Evolutionary conservation across 1,140 invertebrate species (phyloP), one percentile per base, ranked within the genome.

Genomic region (Microplitis demolitor): DNA sequence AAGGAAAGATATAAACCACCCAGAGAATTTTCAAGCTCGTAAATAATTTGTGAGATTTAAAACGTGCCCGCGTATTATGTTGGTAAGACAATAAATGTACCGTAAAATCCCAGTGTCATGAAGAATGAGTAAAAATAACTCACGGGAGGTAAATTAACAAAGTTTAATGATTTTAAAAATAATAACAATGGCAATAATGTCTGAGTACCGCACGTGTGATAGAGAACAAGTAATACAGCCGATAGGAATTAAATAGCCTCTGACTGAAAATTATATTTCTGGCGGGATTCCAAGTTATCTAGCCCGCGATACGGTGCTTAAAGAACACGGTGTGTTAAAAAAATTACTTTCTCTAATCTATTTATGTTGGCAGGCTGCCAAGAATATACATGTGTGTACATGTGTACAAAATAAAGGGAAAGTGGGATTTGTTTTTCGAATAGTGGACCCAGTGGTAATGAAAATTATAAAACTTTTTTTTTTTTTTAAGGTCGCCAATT

Each of bases 401-500:
- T 54, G 5, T 9, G 11, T 45, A 11, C 6, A 45, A 9, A 45
- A 45, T 39, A 5, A 39, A 5, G 9, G 4, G 37, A 5, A 8
- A 9, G 5, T 45, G 39, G 39, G 39, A 45, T 45, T 24, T 24
- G 24, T 24, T 24, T 24, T 24, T 24, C 24, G 24, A 24, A 24
- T 24, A 24, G 24, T 24, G 24, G 24, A 24, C 24, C 24, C 24
- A 24, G 24, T 24, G 24, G 24, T 24, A 24, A 24, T 24, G 24
- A 24, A 24, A 45, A 45, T 45, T 9, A 45, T 9, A 45, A 45
- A 6, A 45, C 11, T 8, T 45, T 9, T 6, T 13, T 68, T 4
- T 1, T 14, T 53, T n/a, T 53, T 51, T 56, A 76, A 76, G 75
- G 93, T 91, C 0, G 94, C 95, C 62, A 96, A 96, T 81, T 83